These are phyloP conservation scores for Cheilinus undulatus DNA, from an alignment of 2,113 vertebrate species.

Conservation along the genomic window DNA sequence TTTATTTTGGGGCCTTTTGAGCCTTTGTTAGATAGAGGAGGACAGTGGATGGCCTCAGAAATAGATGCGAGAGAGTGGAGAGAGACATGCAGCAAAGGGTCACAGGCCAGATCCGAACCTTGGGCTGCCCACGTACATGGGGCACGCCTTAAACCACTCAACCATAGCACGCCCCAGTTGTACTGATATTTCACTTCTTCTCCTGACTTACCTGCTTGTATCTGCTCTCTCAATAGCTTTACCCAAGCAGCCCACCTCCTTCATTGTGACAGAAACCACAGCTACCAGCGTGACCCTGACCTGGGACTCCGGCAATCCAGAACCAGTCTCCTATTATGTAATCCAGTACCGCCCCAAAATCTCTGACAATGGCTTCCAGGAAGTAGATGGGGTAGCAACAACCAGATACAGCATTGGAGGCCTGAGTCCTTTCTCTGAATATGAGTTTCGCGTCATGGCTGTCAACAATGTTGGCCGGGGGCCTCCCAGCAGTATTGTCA, in stretches of 20 bases:
- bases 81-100: too few relatives aligned
- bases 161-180: too few relatives aligned
- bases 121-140: too few relatives aligned
- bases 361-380: constrained; percentile 89
- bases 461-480: constrained; percentile 97
- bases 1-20: too few relatives aligned
- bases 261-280: constrained; percentile 95
- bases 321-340: constrained; percentile 94
- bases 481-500: constrained; percentile 87
- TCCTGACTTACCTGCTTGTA: constrained; percentile 10
- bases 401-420: constrained; percentile 98
- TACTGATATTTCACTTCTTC: too few relatives aligned
- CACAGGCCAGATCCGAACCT: too few relatives aligned
- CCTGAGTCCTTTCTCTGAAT: constrained; percentile 95
- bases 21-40: too few relatives aligned
- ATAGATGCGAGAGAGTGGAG: too few relatives aligned
- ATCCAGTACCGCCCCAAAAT: constrained; percentile 92
- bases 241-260: constrained; percentile 91
- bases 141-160: too few relatives aligned
- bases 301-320: constrained; percentile 96
- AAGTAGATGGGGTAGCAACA: constrained; percentile 98
- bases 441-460: constrained; percentile 92
- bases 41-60: too few relatives aligned
- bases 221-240: constrained; percentile 84
- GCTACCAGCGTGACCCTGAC: constrained; percentile 98